Base-by-base conservation (phyloP, 2,797 vertebrate species). In the Arnoldichthys spilopterus region DNA sequence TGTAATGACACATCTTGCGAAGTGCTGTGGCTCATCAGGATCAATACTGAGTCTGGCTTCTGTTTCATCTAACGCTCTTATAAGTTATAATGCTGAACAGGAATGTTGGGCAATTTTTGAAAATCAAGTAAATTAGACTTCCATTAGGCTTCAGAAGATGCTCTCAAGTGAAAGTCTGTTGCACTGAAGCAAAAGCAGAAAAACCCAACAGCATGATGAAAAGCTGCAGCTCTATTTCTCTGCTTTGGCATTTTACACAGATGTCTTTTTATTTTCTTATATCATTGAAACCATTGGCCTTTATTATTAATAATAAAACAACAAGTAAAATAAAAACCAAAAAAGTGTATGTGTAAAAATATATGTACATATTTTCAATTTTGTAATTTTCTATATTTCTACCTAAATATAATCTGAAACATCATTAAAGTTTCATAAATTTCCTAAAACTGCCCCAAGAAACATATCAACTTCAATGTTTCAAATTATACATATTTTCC, bases 61-160 rank as follows among this genome's bases (percentile, higher is more conserved):
- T 67, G 37, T 67, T 67, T 45, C 37, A 43, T 66, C 62, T 63
- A 18, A 61, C 58, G 16, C 26, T 63, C 24, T 26, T 59, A 8
- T 28, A 59, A 28, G 18, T 32, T 34, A 43, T n/a, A 20, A 64
- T 24, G 34, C 2, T 4, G 32, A 43, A 64, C 7, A 24, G n/a
- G 11, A 37, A 20, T 45, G 37, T 43, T 43, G 22, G 40, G n/a
- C n/a, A 67, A 43, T 67, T 67, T 45, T 43, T 15, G 63, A 37
- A 64, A 64, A 40, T 64, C 62, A 22, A 64, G 63, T 24, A 67
- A 67, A 45, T 67, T 67, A 43, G 37, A 66, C 63, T 43, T 67
- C 37, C 40, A 43, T 45, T 45, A 67, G 63, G 6, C 63, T 67
- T 67, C 37, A 43, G 40, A 67, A 67, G 63, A 30, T 22, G 18